Percentiles rank a stretch among this genome's conserved stretches.
Conservation (phyloP, 2,888 invertebrate genomes). For the Eurytoma adleriae region DNA sequence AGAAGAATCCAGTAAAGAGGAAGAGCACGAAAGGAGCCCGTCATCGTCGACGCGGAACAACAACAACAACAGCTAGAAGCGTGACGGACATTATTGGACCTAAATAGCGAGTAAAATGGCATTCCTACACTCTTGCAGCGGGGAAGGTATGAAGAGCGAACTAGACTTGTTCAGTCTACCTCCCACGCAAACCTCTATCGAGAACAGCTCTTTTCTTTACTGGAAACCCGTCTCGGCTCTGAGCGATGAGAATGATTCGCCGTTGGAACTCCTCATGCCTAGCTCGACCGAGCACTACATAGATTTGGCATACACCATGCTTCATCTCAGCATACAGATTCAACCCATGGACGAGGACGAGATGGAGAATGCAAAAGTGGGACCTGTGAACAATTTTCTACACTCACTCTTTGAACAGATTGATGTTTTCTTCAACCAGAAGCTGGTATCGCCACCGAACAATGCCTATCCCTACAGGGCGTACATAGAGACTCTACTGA, state of each 20-base stretch:
- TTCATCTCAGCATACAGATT: slow-evolving; percentile 16
- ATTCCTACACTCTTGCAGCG: slow-evolving; percentile 2
- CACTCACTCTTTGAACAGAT: slow-evolving; percentile 59
- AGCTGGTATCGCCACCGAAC: slow-evolving; percentile 61
- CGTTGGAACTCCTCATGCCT: slow-evolving; percentile 62
- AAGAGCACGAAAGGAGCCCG: background rate
- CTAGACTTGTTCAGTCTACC: slow-evolving; percentile 55
- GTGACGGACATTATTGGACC: slow-evolving; percentile 24
- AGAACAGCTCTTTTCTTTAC: slow-evolving; percentile 58
- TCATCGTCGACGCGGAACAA: background rate
- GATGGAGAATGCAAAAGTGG: background rate
- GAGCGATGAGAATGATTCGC: slow-evolving; percentile 56
- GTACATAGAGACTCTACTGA: slow-evolving; percentile 62
- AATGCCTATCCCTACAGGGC: slow-evolving; percentile 63
- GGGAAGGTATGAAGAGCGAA: slow-evolving; percentile 4
- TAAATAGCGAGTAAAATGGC: slow-evolving; percentile 5
- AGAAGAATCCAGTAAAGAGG: background rate
- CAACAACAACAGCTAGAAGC: background rate
- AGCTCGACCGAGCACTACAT: slow-evolving; percentile 61
- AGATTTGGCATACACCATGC: slow-evolving; percentile 61
- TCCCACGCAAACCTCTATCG: slow-evolving; percentile 62
- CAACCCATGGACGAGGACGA: background rate
- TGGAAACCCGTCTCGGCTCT: slow-evolving; percentile 62
- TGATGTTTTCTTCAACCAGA: slow-evolving; percentile 63
- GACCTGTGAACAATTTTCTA: slow-evolving; percentile 16